These are phyloP conservation scores for Ctenochaetus hawaiiensis DNA, from an alignment of 2,797 vertebrate genomes.

Conservation along the genomic window DNA sequence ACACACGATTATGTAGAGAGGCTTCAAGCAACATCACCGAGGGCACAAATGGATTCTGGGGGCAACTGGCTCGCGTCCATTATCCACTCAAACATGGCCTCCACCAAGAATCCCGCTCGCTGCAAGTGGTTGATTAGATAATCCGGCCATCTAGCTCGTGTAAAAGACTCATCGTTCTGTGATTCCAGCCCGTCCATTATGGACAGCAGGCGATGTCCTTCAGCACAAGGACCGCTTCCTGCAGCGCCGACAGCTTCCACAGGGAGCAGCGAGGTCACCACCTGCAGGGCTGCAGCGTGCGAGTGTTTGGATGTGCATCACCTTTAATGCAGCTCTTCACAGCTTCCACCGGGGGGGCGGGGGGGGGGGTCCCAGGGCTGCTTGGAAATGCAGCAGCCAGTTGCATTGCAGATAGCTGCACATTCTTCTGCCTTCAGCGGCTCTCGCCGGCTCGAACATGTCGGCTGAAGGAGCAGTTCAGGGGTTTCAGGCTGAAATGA, in stretches of 20 bases:
- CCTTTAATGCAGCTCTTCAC: constrained; percentile 52
- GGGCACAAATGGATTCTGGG: constrained; percentile 69
- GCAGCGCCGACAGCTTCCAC: constrained; percentile 7
- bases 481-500: too few species aligned
- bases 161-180: constrained; percentile 33
- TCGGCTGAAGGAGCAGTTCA: too few species aligned
- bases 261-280: constrained; percentile 36
- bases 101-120: constrained; percentile 12
- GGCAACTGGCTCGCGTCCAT: constrained; percentile 54
- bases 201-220: constrained; percentile 38
- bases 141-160: constrained; percentile 34
- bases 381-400: constrained; percentile 39
- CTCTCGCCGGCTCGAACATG: too few species aligned
- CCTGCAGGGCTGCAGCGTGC: constrained; percentile 12
- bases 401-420: constrained; percentile 26
- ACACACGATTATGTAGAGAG: constrained; percentile 52
- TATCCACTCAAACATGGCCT: constrained; percentile 53
- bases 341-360: background rate
- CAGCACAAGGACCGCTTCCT: constrained; percentile 32
- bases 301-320: constrained; percentile 33
- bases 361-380: constrained; percentile 17
- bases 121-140: constrained; percentile 38
- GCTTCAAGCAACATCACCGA: constrained; percentile 25
- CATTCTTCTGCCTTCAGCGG: constrained; percentile 2
- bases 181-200: constrained; percentile 29